Evolutionary conservation across 2,888 invertebrate genomes (phyloP).

Genomic region (Lasiommata megera): DNA sequence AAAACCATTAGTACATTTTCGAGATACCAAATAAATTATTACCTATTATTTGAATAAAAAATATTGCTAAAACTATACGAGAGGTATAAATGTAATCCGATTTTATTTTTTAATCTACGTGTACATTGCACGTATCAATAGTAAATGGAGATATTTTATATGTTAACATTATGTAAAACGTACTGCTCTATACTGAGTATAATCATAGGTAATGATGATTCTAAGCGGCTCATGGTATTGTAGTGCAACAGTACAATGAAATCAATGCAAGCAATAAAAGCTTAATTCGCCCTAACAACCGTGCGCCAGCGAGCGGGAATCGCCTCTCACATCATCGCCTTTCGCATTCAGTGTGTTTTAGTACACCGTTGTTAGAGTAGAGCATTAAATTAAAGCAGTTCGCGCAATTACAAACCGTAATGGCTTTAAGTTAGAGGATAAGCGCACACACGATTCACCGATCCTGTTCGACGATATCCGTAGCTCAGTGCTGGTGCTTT

Average conservation of each 20-base stretch:
- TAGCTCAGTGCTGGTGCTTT: not conserved
- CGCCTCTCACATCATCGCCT: conserved; percentile 12
- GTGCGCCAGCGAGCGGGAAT: not conserved
- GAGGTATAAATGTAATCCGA: too few species aligned
- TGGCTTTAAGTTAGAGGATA: not conserved
- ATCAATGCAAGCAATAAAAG: conserved; percentile 1
- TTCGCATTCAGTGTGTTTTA: not conserved
- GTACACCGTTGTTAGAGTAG: conserved; percentile 3
- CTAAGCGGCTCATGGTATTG: not conserved
- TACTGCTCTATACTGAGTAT: too few species aligned
- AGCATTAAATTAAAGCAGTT: conserved; percentile 10
- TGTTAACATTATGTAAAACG: too few species aligned
- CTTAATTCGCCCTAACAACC: not conserved
- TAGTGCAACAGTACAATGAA: not conserved
- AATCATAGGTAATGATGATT: not conserved
- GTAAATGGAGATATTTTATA: too few species aligned
- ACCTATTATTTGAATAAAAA: too few species aligned
- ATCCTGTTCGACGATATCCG: not conserved
- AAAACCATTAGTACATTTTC: too few species aligned
- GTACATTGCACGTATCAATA: too few species aligned
- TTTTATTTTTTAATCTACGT: too few species aligned
- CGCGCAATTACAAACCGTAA: conserved; percentile 9
- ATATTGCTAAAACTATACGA: too few species aligned
- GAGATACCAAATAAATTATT: too few species aligned
- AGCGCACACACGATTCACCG: not conserved